phyloP scores from a whole-genome alignment of 2,888 invertebrate species.

The Volucella zonaria region DNA sequence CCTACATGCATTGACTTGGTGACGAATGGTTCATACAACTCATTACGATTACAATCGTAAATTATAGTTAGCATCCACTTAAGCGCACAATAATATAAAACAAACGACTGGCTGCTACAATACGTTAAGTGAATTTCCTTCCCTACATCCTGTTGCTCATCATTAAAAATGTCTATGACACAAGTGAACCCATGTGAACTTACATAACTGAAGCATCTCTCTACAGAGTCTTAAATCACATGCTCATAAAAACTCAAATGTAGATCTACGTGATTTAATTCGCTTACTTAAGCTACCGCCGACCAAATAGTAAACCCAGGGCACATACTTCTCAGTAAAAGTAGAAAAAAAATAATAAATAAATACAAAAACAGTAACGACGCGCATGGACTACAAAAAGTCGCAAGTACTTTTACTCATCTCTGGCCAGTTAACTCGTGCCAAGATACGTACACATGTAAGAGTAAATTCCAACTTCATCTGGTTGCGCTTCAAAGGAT shows the following conservation, averaged over 20 bases:
- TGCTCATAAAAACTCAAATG: conserved; percentile 37
- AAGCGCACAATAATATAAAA: neutral
- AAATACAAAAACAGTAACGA: neutral
- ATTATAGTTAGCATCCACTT: conserved; percentile 6
- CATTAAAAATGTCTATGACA: conserved; percentile 5
- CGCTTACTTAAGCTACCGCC: conserved; percentile 29
- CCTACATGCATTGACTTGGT: too few species aligned
- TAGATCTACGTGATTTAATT: conserved; percentile 56
- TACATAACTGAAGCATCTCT: conserved; percentile 3
- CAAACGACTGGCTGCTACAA: neutral
- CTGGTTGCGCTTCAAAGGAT: too few species aligned
- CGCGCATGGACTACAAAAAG: conserved; percentile 5
- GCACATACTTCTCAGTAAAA: neutral
- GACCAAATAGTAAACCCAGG: conserved; percentile 12
- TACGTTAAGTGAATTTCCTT: conserved; percentile 5
- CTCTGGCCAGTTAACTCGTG: too few species aligned
- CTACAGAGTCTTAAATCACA: conserved; percentile 9
- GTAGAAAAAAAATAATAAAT: neutral
- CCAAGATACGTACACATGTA: too few species aligned
- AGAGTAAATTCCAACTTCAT: too few species aligned
- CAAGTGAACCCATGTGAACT: conserved; percentile 23
- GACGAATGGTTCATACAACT: neutral
- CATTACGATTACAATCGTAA: conserved; percentile 21
- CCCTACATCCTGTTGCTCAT: neutral
- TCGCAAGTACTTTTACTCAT: neutral